Evolutionary conservation across 2,113 vertebrate species (phyloP).

Genomic region (Pterophyllum scalare): DNA sequence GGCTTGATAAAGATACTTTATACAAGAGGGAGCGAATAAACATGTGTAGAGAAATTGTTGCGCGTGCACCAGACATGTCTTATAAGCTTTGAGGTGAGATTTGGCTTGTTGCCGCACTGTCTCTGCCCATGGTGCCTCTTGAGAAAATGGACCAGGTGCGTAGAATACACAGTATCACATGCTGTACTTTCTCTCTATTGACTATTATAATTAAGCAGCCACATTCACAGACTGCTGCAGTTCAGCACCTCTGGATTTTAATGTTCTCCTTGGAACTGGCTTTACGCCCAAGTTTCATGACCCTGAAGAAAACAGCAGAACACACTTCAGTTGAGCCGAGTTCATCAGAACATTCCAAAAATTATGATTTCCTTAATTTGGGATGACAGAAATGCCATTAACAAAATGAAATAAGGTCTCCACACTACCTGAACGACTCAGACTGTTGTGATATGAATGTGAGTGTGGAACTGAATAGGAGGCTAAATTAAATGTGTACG

Average conservation of each 20-base stretch:
- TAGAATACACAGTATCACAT: background rate
- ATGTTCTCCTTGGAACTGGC: background rate
- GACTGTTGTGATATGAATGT: slow-evolving; percentile 21
- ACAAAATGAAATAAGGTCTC: background rate
- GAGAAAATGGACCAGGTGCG: slow-evolving; percentile 9
- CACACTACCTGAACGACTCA: background rate
- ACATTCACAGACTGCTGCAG: slow-evolving; percentile 6
- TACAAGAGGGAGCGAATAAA: background rate
- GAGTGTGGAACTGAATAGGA: slow-evolving; percentile 22
- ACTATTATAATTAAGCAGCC: slow-evolving; percentile 11
- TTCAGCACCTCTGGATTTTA: background rate
- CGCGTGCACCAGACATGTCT: background rate
- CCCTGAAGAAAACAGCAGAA: background rate
- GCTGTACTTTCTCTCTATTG: slow-evolving; percentile 11
- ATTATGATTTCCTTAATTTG: background rate
- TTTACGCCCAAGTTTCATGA: background rate
- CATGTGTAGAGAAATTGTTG: background rate
- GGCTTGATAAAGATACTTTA: background rate
- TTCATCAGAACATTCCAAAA: background rate
- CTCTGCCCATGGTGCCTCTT: slow-evolving; percentile 24
- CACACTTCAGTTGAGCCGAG: background rate
- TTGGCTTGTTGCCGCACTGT: background rate
- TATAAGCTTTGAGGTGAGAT: background rate
- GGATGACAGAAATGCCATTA: background rate
- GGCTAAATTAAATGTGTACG: slow-evolving; percentile 17